These are phyloP conservation scores for Bothrops alternatus DNA, from an alignment of 2,797 vertebrate genomes.

Conservation along the genomic window DNA sequence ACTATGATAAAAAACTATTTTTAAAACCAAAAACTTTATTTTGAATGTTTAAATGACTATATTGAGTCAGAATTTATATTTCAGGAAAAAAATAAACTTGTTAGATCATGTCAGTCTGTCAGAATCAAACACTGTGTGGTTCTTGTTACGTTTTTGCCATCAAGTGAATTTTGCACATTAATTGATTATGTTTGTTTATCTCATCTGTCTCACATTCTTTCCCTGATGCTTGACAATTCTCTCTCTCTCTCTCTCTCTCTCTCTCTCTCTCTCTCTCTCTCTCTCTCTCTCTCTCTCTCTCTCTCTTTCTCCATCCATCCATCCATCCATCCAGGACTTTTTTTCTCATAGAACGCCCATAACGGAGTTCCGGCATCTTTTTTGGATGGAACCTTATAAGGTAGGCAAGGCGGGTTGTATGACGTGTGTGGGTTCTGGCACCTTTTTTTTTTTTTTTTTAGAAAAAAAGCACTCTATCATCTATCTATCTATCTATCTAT, in stretches of 20 bases:
- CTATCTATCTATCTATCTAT: too few relatives aligned
- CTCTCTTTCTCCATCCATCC: too few relatives aligned
- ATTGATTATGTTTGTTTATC: neutral
- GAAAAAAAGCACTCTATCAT: too few relatives aligned
- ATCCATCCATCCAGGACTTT: too few relatives aligned
- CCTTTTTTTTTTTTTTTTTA: too few relatives aligned
- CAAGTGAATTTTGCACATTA: neutral
- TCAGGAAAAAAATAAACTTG: neutral
- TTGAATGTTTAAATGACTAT: neutral
- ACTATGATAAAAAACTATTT: too few relatives aligned
- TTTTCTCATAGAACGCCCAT: too few relatives aligned
- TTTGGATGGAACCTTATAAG: too few relatives aligned
- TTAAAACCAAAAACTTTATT: neutral
- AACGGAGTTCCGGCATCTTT: too few relatives aligned
- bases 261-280: accelerated
- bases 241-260: accelerated
- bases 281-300: too few relatives aligned
- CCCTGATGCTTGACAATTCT: neutral
- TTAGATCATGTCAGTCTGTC: neutral
- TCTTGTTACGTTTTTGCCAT: neutral
- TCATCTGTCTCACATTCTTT: neutral
- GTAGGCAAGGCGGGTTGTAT: too few relatives aligned
- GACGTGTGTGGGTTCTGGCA: too few relatives aligned
- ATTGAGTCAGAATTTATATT: neutral
- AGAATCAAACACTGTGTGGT: neutral